phyloP scores from a whole-genome alignment of 1,140 invertebrate genomes.

The Drosophila paulistorum region DNA sequence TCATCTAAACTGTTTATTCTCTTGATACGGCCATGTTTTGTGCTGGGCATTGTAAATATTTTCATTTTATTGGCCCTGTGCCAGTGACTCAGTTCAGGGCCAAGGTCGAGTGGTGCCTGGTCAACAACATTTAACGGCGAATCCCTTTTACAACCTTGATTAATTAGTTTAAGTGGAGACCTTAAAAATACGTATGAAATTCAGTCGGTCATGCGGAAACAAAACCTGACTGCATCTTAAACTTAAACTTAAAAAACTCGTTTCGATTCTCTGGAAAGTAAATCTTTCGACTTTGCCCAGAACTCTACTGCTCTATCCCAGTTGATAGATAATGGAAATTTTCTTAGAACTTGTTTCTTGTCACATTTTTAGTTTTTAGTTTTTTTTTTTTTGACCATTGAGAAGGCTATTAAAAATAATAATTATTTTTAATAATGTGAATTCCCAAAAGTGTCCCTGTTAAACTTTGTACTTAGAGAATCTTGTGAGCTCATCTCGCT shows the following conservation, averaged over 20 bases:
- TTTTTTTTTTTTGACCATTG: not conserved
- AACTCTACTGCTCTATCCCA: not conserved
- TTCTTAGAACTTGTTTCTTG: conserved; percentile 12
- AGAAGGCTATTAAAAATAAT: conserved; percentile 1
- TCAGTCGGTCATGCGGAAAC: conserved; percentile 23
- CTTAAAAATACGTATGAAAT: not conserved
- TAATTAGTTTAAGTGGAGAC: not conserved
- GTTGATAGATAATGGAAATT: not conserved
- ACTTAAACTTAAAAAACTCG: conserved; percentile 14
- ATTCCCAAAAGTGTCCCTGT: too few relatives aligned
- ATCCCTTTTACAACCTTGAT: conserved; percentile 12
- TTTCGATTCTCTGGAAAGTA: conserved; percentile 10
- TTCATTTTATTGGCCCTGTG: conserved; percentile 25
- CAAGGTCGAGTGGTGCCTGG: conserved; percentile 34
- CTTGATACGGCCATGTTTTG: not conserved
- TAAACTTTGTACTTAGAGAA: not conserved
- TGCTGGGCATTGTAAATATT: conserved; percentile 18
- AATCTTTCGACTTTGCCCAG: not conserved
- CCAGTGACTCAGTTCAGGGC: conserved; percentile 40
- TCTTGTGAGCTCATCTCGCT: conserved; percentile 21
- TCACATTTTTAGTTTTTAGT: too few relatives aligned
- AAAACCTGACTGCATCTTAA: conserved; percentile 1
- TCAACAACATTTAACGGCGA: conserved; percentile 24
- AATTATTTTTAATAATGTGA: not conserved
- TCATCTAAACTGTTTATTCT: not conserved